Evolutionary conservation across 2,797 vertebrate genomes (phyloP).

Genomic region (Gymnoscopelus microlampas): DNA sequence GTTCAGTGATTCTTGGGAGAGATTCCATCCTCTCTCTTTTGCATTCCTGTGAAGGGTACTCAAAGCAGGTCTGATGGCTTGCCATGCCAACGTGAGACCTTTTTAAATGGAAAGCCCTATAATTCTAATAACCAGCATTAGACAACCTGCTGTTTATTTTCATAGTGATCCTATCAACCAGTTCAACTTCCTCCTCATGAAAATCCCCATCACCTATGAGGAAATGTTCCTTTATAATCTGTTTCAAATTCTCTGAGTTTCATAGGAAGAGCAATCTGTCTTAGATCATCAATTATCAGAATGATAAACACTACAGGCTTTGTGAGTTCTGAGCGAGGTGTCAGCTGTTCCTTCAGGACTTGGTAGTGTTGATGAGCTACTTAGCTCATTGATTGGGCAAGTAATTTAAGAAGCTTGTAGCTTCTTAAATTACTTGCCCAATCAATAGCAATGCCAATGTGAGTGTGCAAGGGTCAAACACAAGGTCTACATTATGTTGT

Average conservation of each 20-base stretch:
- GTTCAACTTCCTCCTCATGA: background rate
- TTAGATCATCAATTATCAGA: slow-evolving; percentile 2
- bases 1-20: slow-evolving; percentile 48
- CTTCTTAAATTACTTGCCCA: background rate
- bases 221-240: slow-evolving; percentile 9
- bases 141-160: slow-evolving; percentile 1
- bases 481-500: background rate
- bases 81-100: background rate
- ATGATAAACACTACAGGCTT: slow-evolving; percentile 35
- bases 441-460: background rate
- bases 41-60: slow-evolving; percentile 6
- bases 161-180: background rate
- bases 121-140: background rate
- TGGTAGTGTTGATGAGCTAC: slow-evolving; percentile 4
- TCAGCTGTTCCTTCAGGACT: background rate
- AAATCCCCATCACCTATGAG: background rate
- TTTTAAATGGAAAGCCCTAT: background rate
- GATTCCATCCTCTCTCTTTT: slow-evolving; percentile 19
- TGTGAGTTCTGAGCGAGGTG: background rate
- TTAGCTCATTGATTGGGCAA: background rate
- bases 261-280: background rate
- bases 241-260: background rate
- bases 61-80: slow-evolving; percentile 9
- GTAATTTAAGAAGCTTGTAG: too few species aligned
- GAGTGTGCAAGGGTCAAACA: background rate